Percentiles rank a stretch among this genome's conserved stretches.
phyloP scores from a whole-genome alignment of 1,140 invertebrate species.

The Periplaneta americana region DNA sequence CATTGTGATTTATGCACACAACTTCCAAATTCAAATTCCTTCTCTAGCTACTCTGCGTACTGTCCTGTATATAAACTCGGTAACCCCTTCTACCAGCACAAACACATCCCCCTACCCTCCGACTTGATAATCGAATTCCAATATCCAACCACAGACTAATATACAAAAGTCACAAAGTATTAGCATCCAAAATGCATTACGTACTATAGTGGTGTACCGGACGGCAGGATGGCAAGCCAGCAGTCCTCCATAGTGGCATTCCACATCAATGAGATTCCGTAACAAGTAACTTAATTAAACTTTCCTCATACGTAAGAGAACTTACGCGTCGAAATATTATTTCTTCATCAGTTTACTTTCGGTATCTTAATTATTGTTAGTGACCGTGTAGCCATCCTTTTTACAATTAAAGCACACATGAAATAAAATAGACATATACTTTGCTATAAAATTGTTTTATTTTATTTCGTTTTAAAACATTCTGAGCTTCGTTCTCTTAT shows the following conservation, averaged over 20 bases:
- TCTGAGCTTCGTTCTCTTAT: too few relatives aligned
- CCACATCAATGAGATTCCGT: background rate
- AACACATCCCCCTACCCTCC: background rate
- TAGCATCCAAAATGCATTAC: conserved; percentile 8
- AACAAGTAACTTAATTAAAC: too few relatives aligned
- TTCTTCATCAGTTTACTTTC: too few relatives aligned
- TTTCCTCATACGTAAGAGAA: too few relatives aligned
- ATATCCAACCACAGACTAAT: background rate
- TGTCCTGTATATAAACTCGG: background rate
- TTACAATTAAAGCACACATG: too few relatives aligned
- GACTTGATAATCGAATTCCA: conserved; percentile 11
- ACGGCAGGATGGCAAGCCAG: too few relatives aligned
- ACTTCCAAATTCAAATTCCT: background rate
- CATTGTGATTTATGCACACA: background rate
- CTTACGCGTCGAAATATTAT: too few relatives aligned
- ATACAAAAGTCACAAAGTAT: conserved; percentile 7
- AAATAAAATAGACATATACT: too few relatives aligned
- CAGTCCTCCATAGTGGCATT: background rate
- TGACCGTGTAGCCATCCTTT: too few relatives aligned
- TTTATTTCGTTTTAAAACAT: too few relatives aligned
- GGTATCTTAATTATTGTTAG: too few relatives aligned
- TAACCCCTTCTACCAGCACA: background rate
- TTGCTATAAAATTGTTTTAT: too few relatives aligned
- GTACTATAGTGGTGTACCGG: background rate
- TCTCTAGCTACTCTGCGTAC: background rate